Evolutionary conservation across 2,888 invertebrate species (phyloP).

Genomic region (Panzeria rudis): DNA sequence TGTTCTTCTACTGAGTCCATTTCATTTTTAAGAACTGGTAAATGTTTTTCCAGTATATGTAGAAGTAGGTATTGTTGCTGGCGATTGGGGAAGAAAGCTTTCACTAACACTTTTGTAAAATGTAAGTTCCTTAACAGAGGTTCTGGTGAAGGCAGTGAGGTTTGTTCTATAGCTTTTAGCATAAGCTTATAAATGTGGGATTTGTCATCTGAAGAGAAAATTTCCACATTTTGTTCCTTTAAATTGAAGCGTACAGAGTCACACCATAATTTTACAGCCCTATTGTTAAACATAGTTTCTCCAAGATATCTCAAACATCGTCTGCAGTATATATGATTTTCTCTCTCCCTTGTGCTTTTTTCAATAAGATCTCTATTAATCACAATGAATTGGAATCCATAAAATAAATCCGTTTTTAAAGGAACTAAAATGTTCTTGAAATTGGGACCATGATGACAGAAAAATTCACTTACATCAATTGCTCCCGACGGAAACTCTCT

Average conservation of each 20-base stretch:
- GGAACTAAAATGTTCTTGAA: constrained; percentile 77
- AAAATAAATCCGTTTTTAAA: constrained; percentile 76
- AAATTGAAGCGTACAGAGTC: constrained; percentile 75
- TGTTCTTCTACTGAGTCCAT: neutral
- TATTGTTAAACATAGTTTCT: constrained; percentile 73
- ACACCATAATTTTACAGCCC: constrained; percentile 80
- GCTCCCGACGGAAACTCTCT: constrained; percentile 80
- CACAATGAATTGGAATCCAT: constrained; percentile 80
- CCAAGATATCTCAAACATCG: constrained; percentile 79
- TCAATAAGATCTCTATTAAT: constrained; percentile 71
- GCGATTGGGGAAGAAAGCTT: constrained; percentile 75
- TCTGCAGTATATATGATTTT: constrained; percentile 77
- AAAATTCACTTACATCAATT: constrained; percentile 80
- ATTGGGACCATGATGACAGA: constrained; percentile 79
- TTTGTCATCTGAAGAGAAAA: constrained; percentile 46
- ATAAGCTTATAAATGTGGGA: constrained; percentile 20
- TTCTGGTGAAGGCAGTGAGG: constrained; percentile 57
- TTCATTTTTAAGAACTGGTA: constrained; percentile 77
- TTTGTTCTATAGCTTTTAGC: constrained; percentile 72
- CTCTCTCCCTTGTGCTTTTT: constrained; percentile 68
- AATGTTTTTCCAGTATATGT: constrained; percentile 79
- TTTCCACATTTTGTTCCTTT: neutral
- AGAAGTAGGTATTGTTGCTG: constrained; percentile 77
- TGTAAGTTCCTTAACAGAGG: constrained; percentile 75
- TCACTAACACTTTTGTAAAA: constrained; percentile 75